These are phyloP conservation scores for Empidonax alnorum DNA, from an alignment of 2,113 vertebrate species.

Conservation along the genomic window DNA sequence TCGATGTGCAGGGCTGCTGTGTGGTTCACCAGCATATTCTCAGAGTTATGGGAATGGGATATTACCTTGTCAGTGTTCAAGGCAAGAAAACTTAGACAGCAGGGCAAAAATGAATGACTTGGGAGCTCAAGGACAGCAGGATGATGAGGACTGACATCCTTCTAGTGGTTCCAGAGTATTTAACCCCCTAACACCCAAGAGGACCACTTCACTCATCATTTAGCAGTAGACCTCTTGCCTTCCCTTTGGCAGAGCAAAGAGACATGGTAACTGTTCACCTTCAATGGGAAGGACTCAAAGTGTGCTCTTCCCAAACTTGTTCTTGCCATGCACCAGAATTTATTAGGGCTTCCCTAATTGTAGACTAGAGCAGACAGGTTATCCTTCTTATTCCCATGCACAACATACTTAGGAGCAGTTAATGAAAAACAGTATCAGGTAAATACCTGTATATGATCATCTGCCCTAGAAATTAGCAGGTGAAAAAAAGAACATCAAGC, in stretches of 20 bases:
- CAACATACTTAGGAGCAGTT: neutral
- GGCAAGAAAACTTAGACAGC: neutral
- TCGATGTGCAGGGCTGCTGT: neutral
- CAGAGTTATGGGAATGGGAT: neutral
- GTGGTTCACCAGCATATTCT: neutral
- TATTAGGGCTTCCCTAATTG: neutral
- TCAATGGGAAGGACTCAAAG: neutral
- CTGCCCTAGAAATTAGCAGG: neutral
- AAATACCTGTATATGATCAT: neutral
- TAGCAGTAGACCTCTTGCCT: neutral
- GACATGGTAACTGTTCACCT: accelerated
- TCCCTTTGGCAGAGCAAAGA: neutral
- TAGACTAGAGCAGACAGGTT: neutral
- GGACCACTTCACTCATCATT: neutral
- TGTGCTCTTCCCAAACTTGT: neutral
- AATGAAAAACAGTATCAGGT: neutral
- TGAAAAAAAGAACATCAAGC: neutral
- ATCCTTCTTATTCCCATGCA: neutral
- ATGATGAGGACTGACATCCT: neutral
- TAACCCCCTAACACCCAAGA: neutral
- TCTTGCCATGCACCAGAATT: neutral
- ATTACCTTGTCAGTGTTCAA: neutral
- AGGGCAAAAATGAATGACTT: neutral
- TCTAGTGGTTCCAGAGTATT: neutral
- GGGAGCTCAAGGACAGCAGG: neutral